phyloP scores from a whole-genome alignment of 2,797 vertebrate genomes.

The Peromyscus attwateri region DNA sequence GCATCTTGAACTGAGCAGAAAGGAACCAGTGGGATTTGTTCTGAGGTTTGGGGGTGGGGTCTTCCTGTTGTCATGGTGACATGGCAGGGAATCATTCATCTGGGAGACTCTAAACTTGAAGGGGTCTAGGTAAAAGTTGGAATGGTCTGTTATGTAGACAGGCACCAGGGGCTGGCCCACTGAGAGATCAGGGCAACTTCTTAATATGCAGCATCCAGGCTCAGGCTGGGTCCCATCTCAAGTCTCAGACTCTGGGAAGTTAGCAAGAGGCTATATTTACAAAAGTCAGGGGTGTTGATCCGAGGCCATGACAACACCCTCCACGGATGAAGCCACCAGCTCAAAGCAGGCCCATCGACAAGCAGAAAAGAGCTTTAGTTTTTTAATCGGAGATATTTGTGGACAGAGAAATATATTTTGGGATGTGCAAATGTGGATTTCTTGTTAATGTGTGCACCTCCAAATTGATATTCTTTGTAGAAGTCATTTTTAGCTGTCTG shows the following conservation, averaged over 20 bases:
- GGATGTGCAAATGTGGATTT: not conserved
- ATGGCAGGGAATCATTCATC: slow-evolving; percentile 84
- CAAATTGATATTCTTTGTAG: not conserved
- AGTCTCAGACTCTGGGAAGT: not conserved
- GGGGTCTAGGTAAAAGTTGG: slow-evolving; percentile 76
- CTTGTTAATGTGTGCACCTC: not conserved
- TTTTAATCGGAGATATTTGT: not conserved
- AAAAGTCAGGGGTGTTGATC: accelerated
- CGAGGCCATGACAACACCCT: accelerated
- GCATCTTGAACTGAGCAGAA: slow-evolving; percentile 80
- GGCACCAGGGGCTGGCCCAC: not conserved
- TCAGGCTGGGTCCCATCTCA: not conserved
- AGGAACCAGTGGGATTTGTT: slow-evolving; percentile 85
- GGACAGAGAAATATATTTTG: not conserved
- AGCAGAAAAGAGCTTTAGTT: not conserved
- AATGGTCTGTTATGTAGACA: slow-evolving; percentile 81
- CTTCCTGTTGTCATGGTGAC: slow-evolving; percentile 87
- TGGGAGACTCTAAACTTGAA: slow-evolving; percentile 81
- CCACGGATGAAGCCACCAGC: not conserved
- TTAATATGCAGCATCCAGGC: not conserved
- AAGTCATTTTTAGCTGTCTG: not conserved
- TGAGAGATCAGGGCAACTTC: not conserved
- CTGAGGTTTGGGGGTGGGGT: slow-evolving; percentile 77
- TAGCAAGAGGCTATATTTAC: not conserved
- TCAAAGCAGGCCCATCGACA: not conserved